Conservation (phyloP, 2,888 invertebrate species). For the Leucophora obtusa region DNA sequence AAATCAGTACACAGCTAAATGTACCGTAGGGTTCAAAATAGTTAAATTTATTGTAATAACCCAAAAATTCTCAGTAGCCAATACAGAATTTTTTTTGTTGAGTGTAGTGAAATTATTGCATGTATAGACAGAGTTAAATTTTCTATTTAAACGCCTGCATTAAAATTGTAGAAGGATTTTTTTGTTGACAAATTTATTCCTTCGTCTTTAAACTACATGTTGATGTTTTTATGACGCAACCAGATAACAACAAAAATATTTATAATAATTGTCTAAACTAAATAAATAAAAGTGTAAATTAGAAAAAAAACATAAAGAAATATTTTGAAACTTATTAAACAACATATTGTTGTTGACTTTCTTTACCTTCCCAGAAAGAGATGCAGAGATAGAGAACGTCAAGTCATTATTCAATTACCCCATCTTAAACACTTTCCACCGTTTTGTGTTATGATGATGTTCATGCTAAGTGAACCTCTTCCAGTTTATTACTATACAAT, state of each 20-base stretch:
- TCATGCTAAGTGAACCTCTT: constrained; percentile 30
- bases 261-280: background rate
- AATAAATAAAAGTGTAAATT: constrained; percentile 17
- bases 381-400: background rate
- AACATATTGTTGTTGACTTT: constrained; percentile 26
- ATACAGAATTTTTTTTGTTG: too few relatives aligned
- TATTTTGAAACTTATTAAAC: constrained; percentile 26
- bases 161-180: too few relatives aligned
- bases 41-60: too few relatives aligned
- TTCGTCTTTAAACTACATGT: background rate
- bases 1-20: too few relatives aligned
- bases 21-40: too few relatives aligned
- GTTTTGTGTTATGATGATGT: background rate
- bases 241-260: background rate
- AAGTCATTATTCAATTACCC: constrained; percentile 23
- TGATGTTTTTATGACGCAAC: background rate
- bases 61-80: too few relatives aligned
- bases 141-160: too few relatives aligned
- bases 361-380: constrained; percentile 32
- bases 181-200: too few relatives aligned
- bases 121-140: too few relatives aligned
- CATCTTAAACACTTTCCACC: constrained; percentile 22
- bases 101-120: too few relatives aligned
- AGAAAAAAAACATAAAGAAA: background rate
- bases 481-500: constrained; percentile 13